A percentile compares a stretch with the other conserved stretches of the same genome.
Conservation (phyloP, 2,113 vertebrate genomes). For the Cololabis saira region DNA sequence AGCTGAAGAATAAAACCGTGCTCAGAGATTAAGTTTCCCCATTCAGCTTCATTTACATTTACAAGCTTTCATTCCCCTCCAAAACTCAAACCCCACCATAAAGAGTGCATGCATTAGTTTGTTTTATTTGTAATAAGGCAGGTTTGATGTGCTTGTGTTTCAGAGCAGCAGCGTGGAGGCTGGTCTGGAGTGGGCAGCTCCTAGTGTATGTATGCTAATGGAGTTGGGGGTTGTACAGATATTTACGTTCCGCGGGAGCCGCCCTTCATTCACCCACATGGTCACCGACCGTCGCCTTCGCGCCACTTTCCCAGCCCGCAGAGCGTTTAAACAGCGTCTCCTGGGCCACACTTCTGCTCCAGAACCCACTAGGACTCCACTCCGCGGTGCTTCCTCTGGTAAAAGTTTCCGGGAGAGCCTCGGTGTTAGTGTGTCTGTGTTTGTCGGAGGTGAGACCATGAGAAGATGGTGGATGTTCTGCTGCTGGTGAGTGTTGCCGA, state of each 20-base stretch:
- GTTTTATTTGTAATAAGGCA: no score
- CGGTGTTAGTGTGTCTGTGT: constrained; percentile 69
- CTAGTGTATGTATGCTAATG: constrained; percentile 96
- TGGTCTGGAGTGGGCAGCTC: constrained; percentile 89
- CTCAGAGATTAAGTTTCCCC: not conserved
- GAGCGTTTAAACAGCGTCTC: constrained; percentile 53
- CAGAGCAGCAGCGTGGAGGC: constrained; percentile 50
- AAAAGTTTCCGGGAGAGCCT: constrained; percentile 76
- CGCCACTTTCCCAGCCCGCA: constrained; percentile 87
- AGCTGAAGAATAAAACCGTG: not conserved
- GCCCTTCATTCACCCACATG: constrained; percentile 99
- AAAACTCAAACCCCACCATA: constrained; percentile 10
- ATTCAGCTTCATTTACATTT: not conserved
- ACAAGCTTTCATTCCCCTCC: not conserved
- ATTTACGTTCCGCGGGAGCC: constrained; percentile 98
- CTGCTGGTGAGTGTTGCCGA: constrained; percentile 81
- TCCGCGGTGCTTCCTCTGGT: constrained; percentile 20
- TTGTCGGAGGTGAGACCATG: constrained; percentile 68
- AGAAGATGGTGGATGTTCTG: constrained; percentile 88
- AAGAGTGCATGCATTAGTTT: no score
- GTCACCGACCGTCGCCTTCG: constrained; percentile 87
- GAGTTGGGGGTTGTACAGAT: constrained; percentile 93
- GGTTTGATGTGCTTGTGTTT: no score
- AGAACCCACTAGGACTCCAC: no score
- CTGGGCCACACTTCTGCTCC: no score